Evolutionary conservation across 2,797 vertebrate species (phyloP).

Genomic region (Alcedo atthis): DNA sequence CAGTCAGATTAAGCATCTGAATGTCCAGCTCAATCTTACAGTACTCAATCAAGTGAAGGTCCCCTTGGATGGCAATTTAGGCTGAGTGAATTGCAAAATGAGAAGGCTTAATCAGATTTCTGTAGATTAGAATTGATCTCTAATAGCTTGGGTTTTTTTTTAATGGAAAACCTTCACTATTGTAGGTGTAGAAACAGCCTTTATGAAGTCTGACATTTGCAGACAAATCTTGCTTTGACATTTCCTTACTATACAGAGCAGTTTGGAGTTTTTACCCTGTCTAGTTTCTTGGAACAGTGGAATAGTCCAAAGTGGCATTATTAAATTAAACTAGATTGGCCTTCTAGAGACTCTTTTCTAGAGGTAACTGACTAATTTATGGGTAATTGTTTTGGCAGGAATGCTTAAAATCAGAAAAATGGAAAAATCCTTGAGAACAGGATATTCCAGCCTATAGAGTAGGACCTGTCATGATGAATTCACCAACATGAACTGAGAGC

Average conservation of each 20-base stretch:
- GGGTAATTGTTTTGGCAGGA: background rate
- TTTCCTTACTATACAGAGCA: background rate
- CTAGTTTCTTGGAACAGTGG: background rate
- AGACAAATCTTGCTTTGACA: background rate
- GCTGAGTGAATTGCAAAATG: background rate
- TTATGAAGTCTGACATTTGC: conserved; percentile 18
- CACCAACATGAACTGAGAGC: background rate
- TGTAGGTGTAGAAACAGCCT: background rate
- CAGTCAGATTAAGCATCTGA: conserved; percentile 22
- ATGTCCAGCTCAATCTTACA: background rate
- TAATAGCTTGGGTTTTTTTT: background rate
- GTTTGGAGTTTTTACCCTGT: background rate
- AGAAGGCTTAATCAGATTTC: conserved; percentile 39
- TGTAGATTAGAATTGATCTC: conserved; percentile 13
- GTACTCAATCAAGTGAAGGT: conserved; percentile 9
- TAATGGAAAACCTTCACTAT: background rate
- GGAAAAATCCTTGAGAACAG: conserved; percentile 14
- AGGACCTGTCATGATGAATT: background rate
- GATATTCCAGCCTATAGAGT: background rate
- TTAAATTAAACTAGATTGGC: background rate
- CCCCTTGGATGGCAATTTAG: background rate
- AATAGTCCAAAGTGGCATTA: background rate
- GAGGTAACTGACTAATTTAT: background rate
- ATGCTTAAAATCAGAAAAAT: conserved; percentile 6
- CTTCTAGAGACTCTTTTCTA: background rate